phyloP scores from a whole-genome alignment of 1,140 invertebrate genomes.

The Platorchestia sp. region DNA sequence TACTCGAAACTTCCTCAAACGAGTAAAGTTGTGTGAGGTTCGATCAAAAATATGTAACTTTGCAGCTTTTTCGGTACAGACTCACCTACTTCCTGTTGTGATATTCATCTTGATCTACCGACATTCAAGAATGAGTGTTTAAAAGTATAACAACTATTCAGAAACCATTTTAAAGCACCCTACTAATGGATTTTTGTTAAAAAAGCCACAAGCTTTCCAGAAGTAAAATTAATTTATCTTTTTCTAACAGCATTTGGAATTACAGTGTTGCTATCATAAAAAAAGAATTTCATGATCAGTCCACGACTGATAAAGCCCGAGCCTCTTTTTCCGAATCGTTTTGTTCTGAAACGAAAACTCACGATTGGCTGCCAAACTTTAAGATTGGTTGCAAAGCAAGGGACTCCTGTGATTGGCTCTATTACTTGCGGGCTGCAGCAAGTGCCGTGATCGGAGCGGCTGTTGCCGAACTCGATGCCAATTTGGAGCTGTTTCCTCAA shows the following conservation, averaged over 20 bases:
- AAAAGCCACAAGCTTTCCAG: too few relatives aligned
- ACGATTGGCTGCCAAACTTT: conserved; percentile 9
- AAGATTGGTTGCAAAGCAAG: not conserved
- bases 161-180: too few relatives aligned
- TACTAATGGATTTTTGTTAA: too few relatives aligned
- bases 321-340: not conserved
- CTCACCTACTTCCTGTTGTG: too few relatives aligned
- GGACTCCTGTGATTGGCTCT: conserved; percentile 1
- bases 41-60: not conserved
- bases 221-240: too few relatives aligned
- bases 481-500: not conserved
- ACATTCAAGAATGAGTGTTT: not conserved
- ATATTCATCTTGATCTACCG: not conserved
- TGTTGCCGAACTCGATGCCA: not conserved
- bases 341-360: conserved; percentile 18
- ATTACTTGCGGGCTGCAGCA: not conserved
- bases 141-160: too few relatives aligned
- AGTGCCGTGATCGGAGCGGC: not conserved
- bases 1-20: not conserved
- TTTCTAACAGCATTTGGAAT: too few relatives aligned
- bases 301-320: not conserved
- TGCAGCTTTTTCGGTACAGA: not conserved
- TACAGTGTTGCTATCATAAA: too few relatives aligned
- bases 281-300: not conserved
- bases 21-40: not conserved